These are phyloP conservation scores for Siniperca chuatsi DNA, from an alignment of 2,113 vertebrate species.

Conservation along the genomic window DNA sequence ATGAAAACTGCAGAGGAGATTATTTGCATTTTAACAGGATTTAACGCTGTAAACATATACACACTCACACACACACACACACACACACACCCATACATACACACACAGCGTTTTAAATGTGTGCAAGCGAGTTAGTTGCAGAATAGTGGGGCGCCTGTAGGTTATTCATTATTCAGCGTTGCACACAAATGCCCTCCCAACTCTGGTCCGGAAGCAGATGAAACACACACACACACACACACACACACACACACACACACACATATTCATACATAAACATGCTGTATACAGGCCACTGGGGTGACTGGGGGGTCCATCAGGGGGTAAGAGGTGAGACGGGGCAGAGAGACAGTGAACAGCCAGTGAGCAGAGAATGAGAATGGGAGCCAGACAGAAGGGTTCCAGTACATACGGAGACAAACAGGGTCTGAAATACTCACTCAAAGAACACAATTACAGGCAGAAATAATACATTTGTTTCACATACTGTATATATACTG, in stretches of 20 bases:
- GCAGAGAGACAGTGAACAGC: conserved; percentile 14
- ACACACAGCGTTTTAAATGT: conserved; percentile 23
- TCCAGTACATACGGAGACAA: background rate
- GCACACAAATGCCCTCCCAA: conserved; percentile 34
- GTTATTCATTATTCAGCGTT: conserved; percentile 69
- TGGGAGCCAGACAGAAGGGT: background rate
- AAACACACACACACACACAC: conserved; percentile 27
- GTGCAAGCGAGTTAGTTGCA: conserved; percentile 1
- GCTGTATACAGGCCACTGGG: background rate
- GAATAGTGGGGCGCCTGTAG: conserved; percentile 3
- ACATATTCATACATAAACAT: background rate
- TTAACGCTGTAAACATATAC: conserved; percentile 20
- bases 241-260: conserved; percentile 18
- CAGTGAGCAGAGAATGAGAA: background rate
- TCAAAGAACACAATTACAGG: background rate
- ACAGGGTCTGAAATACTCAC: background rate
- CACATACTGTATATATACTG: background rate
- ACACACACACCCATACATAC: background rate
- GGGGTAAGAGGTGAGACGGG: conserved; percentile 39
- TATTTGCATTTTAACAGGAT: conserved; percentile 65
- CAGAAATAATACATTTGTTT: background rate
- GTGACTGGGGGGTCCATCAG: conserved; percentile 7
- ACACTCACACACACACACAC: background rate
- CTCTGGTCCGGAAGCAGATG: conserved; percentile 27
- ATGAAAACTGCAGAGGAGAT: conserved; percentile 24